phyloP scores from a whole-genome alignment of 2,797 vertebrate species.

The Leptodactylus fallax region DNA sequence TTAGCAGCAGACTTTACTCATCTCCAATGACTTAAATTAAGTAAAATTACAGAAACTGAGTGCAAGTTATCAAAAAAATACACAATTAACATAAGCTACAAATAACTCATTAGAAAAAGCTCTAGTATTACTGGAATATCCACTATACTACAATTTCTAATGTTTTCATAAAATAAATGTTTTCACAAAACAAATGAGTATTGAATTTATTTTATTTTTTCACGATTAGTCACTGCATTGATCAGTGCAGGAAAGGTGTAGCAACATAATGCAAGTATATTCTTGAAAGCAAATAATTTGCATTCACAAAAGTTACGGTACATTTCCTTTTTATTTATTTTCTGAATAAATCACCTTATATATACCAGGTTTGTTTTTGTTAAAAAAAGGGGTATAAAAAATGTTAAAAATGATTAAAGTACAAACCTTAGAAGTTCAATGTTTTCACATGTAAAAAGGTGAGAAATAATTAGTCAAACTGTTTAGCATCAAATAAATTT shows the following conservation, averaged over 20 bases:
- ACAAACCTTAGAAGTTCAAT: conserved; percentile 22
- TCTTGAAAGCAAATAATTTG: conserved; percentile 30
- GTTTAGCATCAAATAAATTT: background rate
- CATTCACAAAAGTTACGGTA: conserved; percentile 26
- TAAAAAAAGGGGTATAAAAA: conserved; percentile 35
- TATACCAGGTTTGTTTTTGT: background rate
- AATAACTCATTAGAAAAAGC: no score
- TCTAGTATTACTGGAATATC: no score
- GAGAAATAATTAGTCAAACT: background rate
- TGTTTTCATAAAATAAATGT: background rate
- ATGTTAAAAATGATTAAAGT: conserved; percentile 27
- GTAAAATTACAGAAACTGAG: no score
- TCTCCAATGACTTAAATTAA: no score
- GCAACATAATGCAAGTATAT: background rate
- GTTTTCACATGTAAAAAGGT: background rate
- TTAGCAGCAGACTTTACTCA: no score
- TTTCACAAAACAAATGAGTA: no score
- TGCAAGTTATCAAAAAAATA: no score
- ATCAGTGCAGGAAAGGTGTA: background rate
- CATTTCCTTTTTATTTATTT: background rate
- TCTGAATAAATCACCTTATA: no score
- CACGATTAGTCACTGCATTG: conserved; percentile 1
- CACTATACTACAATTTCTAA: background rate
- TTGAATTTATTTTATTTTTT: background rate
- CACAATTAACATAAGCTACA: no score